Base-by-base conservation (phyloP, 2,888 invertebrate genomes). In the Heliconius charithonia region DNA sequence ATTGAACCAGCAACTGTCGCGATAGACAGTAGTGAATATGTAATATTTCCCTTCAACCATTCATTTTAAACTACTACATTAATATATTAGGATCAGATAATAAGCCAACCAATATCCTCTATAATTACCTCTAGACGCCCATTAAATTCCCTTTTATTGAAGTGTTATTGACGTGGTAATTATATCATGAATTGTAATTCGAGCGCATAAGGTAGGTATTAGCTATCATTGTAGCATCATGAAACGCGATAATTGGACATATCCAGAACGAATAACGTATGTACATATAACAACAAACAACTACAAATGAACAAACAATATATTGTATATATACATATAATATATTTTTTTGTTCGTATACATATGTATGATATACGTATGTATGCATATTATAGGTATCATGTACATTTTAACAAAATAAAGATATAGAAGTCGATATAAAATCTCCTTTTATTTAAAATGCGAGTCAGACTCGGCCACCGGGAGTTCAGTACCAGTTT, bases 191-290 rank as follows among this genome's bases (percentile, higher is more conserved):
- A 75, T 51, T 67, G 78, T 80, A 80, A 80, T 80, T 80, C 72
- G 80, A 80, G 76, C 75, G 22, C 72, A 59, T 72, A 59, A 72
- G 63, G 75, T 67, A 56, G 16, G 16, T 56, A 72, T 78, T 73
- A 78, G 75, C 78, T 72, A 78, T 62, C 78, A 77, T 81, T 82
- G 81, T 81, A 78, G 82, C 82, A 80, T 82, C 82, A 59, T 72
- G 56, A 56, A n/a, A 77, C 78, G 32, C 78, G 69, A 76, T 80
- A 78, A 80, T 80, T 78, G 45, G 78, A 78, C 62, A 73, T 78
- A 80, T 80, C 75, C 78, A 78, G 75, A 75, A 67, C 32, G 66
- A 78, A 73, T 72, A 72, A 76, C 67, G 76, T 67, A 76, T 72
- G 76, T 67, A 59, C 72, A 72, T 63, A 51, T 69, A 16, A 45